These are phyloP conservation scores for Nipponacmea schrenckii DNA, from an alignment of 2,888 invertebrate genomes.

Conservation along the genomic window DNA sequence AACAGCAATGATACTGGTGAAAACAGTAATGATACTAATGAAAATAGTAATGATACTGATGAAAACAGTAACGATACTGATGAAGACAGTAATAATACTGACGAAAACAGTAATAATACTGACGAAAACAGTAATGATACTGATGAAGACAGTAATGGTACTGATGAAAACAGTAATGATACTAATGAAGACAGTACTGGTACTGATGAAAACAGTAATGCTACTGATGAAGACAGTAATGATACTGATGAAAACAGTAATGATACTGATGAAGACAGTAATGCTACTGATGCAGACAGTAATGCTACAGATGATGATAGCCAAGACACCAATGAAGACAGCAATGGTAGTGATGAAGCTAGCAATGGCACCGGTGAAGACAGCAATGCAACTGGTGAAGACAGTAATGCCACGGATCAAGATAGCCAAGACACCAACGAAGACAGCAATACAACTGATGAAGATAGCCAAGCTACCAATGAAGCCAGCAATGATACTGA, in stretches of 20 bases:
- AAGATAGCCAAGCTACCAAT: not conserved
- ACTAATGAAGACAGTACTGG: constrained; percentile 1
- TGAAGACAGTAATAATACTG: not conserved
- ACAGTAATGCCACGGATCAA: not conserved
- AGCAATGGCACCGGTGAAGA: too few species aligned
- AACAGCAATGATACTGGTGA: not conserved
- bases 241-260: too few species aligned
- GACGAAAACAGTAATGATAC: not conserved
- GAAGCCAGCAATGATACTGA: not conserved
- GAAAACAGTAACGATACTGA: not conserved
- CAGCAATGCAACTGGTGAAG: not conserved
- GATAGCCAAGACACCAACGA: not conserved
- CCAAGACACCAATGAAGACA: not conserved
- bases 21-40: not conserved
- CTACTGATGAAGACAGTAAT: not conserved
- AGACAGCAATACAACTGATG: not conserved
- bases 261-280: too few species aligned
- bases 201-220: not conserved
- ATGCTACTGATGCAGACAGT: too few species aligned
- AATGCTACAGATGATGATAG: too few species aligned
- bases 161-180: not conserved
- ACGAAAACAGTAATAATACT: not conserved
- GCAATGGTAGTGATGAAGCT: not conserved
- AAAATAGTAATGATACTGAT: too few species aligned
- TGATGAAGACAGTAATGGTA: not conserved